Evolutionary conservation across 2,888 invertebrate species (phyloP).

Genomic region (Nemurella pictetii): DNA sequence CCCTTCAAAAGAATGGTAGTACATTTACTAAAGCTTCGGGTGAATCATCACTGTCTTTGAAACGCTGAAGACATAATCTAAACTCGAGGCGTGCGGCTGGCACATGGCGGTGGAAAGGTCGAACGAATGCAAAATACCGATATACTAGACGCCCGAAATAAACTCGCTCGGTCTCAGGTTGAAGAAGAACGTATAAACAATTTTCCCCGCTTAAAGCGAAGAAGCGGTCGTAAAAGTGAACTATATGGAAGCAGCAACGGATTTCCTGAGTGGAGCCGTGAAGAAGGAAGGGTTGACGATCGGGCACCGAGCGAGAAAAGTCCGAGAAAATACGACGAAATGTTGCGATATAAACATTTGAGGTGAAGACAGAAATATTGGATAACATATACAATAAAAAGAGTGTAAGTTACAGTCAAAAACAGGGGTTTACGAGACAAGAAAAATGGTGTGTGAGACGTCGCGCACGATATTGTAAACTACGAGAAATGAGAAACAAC

Average conservation of each 20-base stretch:
- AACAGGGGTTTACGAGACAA: slow-evolving; percentile 9
- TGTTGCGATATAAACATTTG: background rate
- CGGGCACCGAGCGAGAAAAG: background rate
- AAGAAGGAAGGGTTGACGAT: background rate
- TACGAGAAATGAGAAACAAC: slow-evolving; percentile 13
- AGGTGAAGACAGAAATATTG: slow-evolving; percentile 7
- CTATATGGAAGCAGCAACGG: background rate
- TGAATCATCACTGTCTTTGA: background rate
- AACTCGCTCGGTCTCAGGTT: background rate
- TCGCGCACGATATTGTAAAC: background rate
- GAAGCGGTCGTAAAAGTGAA: slow-evolving; percentile 7
- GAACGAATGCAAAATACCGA: background rate
- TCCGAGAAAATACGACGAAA: background rate
- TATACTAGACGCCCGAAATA: background rate
- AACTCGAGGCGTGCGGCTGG: background rate
- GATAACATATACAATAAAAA: background rate
- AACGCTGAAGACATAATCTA: background rate
- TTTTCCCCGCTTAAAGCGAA: background rate
- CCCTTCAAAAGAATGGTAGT: background rate
- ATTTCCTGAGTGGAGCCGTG: background rate
- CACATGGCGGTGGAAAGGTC: background rate
- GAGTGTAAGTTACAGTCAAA: background rate
- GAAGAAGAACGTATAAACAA: slow-evolving; percentile 21
- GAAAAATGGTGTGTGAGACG: background rate
- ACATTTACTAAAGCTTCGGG: background rate